phyloP scores from a whole-genome alignment of 2,113 vertebrate species.

The Eupsittula cactorum region DNA sequence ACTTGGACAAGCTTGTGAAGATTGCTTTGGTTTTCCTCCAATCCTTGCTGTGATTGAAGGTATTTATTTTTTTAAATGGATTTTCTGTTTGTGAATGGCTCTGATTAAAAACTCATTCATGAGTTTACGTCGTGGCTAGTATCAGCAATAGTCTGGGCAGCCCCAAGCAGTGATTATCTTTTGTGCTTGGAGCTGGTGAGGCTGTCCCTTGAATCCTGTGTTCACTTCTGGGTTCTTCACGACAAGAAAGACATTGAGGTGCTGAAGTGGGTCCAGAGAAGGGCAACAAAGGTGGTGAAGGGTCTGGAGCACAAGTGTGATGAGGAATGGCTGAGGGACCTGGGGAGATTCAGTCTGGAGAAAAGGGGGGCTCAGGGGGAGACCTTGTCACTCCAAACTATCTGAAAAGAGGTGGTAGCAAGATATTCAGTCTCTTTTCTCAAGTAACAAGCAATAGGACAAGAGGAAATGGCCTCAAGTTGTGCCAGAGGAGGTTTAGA shows the following conservation, averaged over 20 bases:
- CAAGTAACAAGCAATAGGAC: no score
- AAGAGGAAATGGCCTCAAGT: neutral
- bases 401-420: neutral
- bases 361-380: neutral
- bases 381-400: fast-evolving
- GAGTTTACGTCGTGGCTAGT: neutral
- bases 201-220: neutral
- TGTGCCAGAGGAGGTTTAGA: neutral
- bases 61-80: neutral
- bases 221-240: neutral
- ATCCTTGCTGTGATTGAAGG: neutral
- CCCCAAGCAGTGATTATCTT: neutral
- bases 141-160: neutral
- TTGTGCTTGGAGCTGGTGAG: neutral
- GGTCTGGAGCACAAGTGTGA: neutral
- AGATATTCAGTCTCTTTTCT: neutral
- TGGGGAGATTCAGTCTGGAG: neutral
- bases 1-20: neutral
- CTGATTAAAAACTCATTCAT: neutral
- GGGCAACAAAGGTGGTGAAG: neutral
- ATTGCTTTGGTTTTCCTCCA: neutral
- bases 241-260: neutral
- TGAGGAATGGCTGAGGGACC: neutral
- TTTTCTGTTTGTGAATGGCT: neutral
- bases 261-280: neutral